Percentiles rank a stretch among this genome's conserved stretches.
Conservation (phyloP, 92 coral and sea anemone genomes). For the Actinostola sp. region DNA sequence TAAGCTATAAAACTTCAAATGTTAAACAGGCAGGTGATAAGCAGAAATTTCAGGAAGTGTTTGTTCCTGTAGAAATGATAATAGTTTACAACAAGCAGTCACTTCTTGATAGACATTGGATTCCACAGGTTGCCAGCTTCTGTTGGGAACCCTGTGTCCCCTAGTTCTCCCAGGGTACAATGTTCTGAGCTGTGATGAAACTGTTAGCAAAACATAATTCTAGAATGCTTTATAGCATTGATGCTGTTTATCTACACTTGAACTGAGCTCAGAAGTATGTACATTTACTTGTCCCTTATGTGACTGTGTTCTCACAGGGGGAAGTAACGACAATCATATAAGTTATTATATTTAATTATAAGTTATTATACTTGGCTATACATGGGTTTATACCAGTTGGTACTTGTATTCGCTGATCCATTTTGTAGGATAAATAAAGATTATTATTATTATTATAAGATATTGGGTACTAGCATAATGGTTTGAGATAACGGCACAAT, state of each 20-base stretch:
- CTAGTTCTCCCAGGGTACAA: neutral
- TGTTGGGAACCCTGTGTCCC: neutral
- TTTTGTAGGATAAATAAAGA: too few relatives aligned
- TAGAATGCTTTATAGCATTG: slow-evolving; percentile 56
- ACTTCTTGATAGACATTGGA: neutral
- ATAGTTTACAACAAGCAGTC: too few relatives aligned
- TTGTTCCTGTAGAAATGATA: too few relatives aligned
- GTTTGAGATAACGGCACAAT: too few relatives aligned
- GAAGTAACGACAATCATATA: neutral
- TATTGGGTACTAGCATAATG: too few relatives aligned
- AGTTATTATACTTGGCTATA: too few relatives aligned
- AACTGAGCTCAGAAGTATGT: slow-evolving; percentile 76
- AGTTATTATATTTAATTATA: neutral
- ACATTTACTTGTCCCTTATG: neutral
- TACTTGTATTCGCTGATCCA: too few relatives aligned
- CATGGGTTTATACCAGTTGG: too few relatives aligned
- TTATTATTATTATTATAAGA: too few relatives aligned
- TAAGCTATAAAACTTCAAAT: too few relatives aligned
- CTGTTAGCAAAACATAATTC: slow-evolving; percentile 9
- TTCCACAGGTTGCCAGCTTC: neutral
- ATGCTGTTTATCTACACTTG: slow-evolving; percentile 87
- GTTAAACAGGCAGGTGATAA: too few relatives aligned
- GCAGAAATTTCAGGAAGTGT: too few relatives aligned
- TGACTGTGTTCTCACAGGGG: neutral
- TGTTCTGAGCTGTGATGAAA: slow-evolving; percentile 82